Conservation (phyloP, 2,113 vertebrate genomes). For the Microcebus tavaratra region DNA sequence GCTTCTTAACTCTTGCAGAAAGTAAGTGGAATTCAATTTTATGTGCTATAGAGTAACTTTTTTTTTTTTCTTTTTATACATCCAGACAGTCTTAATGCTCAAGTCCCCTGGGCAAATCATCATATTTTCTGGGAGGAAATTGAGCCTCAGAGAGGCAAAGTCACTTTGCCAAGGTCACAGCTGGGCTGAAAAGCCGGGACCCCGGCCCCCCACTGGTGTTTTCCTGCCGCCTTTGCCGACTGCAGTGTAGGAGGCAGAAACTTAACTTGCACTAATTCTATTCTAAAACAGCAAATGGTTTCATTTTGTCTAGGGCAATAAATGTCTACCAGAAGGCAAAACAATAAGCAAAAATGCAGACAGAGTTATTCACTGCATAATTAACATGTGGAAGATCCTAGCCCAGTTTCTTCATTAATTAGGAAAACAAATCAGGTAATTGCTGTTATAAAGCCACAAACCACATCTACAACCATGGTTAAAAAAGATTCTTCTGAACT, state of each 20-base stretch:
- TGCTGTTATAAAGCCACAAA: slow-evolving; percentile 25
- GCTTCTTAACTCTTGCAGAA: not conserved
- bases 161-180: not conserved
- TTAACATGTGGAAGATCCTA: not conserved
- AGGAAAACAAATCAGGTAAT: slow-evolving; percentile 30
- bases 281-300: slow-evolving; percentile 24
- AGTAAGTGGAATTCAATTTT: not conserved
- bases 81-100: not conserved
- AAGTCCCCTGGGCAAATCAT: not conserved
- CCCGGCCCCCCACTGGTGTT: not conserved
- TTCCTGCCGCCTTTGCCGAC: not conserved
- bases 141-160: not conserved
- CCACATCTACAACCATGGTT: not conserved
- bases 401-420: not conserved
- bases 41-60: not conserved
- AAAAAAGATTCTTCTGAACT: not conserved
- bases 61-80: not conserved
- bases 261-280: not conserved
- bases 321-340: not conserved
- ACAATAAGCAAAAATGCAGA: not conserved
- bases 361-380: not conserved
- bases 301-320: slow-evolving; percentile 38
- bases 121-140: not conserved
- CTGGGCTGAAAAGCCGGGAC: not conserved
- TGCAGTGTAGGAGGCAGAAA: not conserved